Evolutionary conservation across 92 coral and sea anemone genomes (phyloP).

Genomic region (Micromussa lordhowensis): DNA sequence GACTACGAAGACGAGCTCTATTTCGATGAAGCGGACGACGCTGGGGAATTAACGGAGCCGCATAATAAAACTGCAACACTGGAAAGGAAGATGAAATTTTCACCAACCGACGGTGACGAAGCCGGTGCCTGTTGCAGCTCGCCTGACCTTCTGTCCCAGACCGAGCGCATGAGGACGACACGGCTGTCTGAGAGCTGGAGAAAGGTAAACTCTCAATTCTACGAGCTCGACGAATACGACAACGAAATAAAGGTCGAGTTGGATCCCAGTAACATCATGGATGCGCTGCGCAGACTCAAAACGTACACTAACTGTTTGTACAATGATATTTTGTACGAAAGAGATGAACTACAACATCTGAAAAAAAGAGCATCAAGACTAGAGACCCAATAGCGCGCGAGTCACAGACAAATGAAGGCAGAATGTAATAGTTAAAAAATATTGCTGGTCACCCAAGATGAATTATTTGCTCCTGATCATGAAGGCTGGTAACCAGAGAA

Average conservation of each 20-base stretch:
- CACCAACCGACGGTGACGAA: neutral
- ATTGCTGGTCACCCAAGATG: too few species aligned
- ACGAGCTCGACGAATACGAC: slow-evolving; percentile 81
- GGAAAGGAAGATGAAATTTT: neutral
- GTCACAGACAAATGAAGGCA: neutral
- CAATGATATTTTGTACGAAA: slow-evolving; percentile 56
- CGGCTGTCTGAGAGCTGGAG: slow-evolving; percentile 60
- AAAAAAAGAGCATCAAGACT: slow-evolving; percentile 26
- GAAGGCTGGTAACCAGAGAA: neutral
- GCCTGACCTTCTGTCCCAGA: slow-evolving; percentile 34
- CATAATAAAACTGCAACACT: neutral
- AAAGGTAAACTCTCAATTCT: slow-evolving; percentile 62
- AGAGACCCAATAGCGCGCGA: neutral
- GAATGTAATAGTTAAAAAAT: too few species aligned
- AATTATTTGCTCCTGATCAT: too few species aligned
- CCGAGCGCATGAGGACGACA: slow-evolving; percentile 34
- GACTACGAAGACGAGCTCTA: slow-evolving; percentile 38
- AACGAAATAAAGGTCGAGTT: slow-evolving; percentile 61
- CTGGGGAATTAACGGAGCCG: slow-evolving; percentile 1
- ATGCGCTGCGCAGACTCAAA: slow-evolving; percentile 67
- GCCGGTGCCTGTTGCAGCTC: slow-evolving; percentile 22
- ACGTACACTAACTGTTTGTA: slow-evolving; percentile 55
- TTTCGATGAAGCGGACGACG: slow-evolving; percentile 31
- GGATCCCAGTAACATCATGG: slow-evolving; percentile 55
- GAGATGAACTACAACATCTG: slow-evolving; percentile 58